Percentiles rank a stretch among this genome's conserved stretches.
Conservation (phyloP, 2,113 vertebrate species). For the Gobiocypris rarus region DNA sequence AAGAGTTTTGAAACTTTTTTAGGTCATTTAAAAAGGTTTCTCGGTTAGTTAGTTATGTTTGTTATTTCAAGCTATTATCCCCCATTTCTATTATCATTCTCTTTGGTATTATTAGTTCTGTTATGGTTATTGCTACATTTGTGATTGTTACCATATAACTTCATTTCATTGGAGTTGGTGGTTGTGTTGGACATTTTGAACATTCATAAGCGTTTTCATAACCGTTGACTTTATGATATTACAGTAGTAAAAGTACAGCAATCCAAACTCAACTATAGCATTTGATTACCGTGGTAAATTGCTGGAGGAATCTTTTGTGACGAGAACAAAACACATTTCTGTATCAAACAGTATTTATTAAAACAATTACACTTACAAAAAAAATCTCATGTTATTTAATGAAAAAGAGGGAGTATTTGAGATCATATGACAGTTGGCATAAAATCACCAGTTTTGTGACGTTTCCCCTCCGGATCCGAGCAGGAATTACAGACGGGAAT, state of each 20-base stretch:
- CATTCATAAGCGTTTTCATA: too few species aligned
- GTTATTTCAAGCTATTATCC: too few species aligned
- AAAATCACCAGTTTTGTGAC: not conserved
- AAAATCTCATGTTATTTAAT: not conserved
- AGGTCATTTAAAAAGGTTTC: too few species aligned
- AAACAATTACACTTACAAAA: slow-evolving; percentile 38
- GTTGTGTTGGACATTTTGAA: too few species aligned
- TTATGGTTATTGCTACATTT: too few species aligned
- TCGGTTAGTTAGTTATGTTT: too few species aligned
- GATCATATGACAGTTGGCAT: not conserved
- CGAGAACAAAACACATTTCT: not conserved
- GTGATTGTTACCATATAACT: too few species aligned
- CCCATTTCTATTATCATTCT: too few species aligned
- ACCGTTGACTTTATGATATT: not conserved
- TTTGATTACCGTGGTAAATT: not conserved
- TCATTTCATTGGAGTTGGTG: too few species aligned
- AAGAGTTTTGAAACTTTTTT: too few species aligned
- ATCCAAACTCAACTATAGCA: not conserved
- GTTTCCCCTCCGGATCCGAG: not conserved
- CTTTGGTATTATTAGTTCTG: too few species aligned
- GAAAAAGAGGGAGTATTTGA: not conserved
- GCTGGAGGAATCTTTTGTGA: not conserved
- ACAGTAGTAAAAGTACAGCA: not conserved
- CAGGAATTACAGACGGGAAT: not conserved
- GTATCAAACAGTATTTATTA: not conserved